These are phyloP conservation scores for Nomada ruficornis DNA, from an alignment of 2,888 invertebrate species.

Conservation along the genomic window DNA sequence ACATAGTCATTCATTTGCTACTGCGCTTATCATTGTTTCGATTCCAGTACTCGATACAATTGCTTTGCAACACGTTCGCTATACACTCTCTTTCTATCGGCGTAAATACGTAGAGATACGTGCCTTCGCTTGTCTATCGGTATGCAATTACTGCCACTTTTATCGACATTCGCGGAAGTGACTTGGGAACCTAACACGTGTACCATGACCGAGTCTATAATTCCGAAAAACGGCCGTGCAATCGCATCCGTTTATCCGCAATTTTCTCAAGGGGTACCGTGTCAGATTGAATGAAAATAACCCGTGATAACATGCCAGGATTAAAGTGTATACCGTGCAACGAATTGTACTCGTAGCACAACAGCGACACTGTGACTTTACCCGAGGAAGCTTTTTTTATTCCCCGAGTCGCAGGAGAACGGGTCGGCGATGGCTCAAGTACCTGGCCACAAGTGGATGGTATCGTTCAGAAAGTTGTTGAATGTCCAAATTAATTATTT, in stretches of 20 bases:
- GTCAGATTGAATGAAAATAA: constrained; percentile 51
- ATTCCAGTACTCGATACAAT: constrained; percentile 4
- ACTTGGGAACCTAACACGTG: constrained; percentile 37
- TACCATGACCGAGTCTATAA: constrained; percentile 49
- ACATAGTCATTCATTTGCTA: constrained; percentile 2
- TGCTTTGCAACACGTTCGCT: neutral
- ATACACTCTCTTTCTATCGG: constrained; percentile 19
- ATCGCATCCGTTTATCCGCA: constrained; percentile 57
- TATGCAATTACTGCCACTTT: constrained; percentile 59
- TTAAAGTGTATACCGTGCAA: constrained; percentile 22
- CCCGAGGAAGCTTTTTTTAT: neutral
- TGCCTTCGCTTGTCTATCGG: constrained; percentile 30
- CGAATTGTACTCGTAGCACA: constrained; percentile 23
- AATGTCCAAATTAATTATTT: neutral
- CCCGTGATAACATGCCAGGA: constrained; percentile 39
- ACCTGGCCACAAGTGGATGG: constrained; percentile 7
- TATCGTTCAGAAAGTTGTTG: constrained; percentile 20
- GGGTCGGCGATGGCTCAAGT: constrained; percentile 34
- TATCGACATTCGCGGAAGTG: constrained; percentile 58
- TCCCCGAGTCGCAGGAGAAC: neutral
- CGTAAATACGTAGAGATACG: constrained; percentile 16
- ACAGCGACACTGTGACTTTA: neutral
- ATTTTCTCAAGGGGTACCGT: constrained; percentile 51
- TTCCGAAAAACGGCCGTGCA: constrained; percentile 48
- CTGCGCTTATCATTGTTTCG: constrained; percentile 2